phyloP scores from a whole-genome alignment of 2,888 invertebrate genomes.

The Drosophila emarginata region DNA sequence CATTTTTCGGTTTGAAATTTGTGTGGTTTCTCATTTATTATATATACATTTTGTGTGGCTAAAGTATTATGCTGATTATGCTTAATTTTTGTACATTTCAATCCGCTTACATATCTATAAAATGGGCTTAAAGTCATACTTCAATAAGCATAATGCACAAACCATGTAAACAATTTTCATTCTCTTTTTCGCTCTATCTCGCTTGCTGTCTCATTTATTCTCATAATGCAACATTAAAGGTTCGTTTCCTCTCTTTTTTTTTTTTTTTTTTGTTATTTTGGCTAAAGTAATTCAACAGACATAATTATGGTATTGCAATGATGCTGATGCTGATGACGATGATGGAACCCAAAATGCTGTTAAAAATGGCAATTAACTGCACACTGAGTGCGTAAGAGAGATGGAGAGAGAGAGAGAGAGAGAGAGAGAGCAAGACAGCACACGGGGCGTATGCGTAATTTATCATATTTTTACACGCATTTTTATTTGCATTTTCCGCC shows the following conservation, averaged over 20 bases:
- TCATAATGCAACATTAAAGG: background rate
- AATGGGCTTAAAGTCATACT: constrained; percentile 22
- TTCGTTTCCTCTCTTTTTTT: too few species aligned
- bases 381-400: constrained; percentile 11
- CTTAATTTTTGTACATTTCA: background rate
- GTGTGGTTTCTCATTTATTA: too few species aligned
- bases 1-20: too few species aligned
- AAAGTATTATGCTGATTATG: constrained; percentile 4
- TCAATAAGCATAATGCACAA: constrained; percentile 23
- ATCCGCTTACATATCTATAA: constrained; percentile 17
- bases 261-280: background rate
- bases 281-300: constrained; percentile 14
- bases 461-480: constrained; percentile 68
- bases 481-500: constrained; percentile 63
- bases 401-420: background rate
- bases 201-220: background rate
- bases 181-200: background rate
- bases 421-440: constrained; percentile 12
- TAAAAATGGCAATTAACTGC: constrained; percentile 70
- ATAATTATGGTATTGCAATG: constrained; percentile 44
- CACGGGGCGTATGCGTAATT: constrained; percentile 66
- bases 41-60: background rate
- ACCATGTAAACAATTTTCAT: constrained; percentile 11
- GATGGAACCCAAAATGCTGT: constrained; percentile 43
- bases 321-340: constrained; percentile 31